These are phyloP conservation scores for Sinocyclocheilus maitianheensis DNA, from an alignment of 2,113 vertebrate genomes.

Conservation along the genomic window DNA sequence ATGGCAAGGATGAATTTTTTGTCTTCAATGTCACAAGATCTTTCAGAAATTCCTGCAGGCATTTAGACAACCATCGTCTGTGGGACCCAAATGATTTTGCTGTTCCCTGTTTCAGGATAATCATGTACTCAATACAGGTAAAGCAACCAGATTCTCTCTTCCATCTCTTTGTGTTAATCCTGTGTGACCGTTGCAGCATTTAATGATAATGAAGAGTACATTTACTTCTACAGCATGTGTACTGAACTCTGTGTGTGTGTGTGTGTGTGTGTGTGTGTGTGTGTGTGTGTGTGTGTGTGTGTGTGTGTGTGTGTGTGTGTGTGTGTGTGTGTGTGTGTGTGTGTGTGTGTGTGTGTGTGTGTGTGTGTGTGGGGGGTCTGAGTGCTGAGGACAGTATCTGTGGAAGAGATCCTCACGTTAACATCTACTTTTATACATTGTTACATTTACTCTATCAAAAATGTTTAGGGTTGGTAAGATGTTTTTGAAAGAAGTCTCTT, in stretches of 20 bases:
- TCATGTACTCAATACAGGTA: conserved; percentile 99
- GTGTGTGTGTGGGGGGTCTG: no score
- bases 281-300: no score
- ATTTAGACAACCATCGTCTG: conserved; percentile 93
- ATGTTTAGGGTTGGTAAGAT: background rate
- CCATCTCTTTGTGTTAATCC: conserved; percentile 16
- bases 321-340: no score
- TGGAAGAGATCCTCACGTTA: no score
- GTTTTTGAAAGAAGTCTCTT: no score
- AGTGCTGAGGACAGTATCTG: no score
- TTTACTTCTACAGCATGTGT: conserved; percentile 12
- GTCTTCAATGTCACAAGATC: no score
- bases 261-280: conserved; percentile 8
- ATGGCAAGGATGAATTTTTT: no score
- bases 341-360: no score
- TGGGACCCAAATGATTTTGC: conserved; percentile 99
- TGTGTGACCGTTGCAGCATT: conserved; percentile 26
- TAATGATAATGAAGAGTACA: conserved; percentile 41
- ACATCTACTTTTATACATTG: background rate
- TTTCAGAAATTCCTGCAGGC: conserved; percentile 70
- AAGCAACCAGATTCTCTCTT: background rate
- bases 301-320: no score
- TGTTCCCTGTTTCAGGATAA: conserved; percentile 95
- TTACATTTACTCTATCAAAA: background rate
- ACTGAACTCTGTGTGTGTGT: background rate